Percentiles rank a stretch among this genome's conserved stretches.
Conservation (phyloP, 2,113 vertebrate genomes). For the Plotosus lineatus region DNA sequence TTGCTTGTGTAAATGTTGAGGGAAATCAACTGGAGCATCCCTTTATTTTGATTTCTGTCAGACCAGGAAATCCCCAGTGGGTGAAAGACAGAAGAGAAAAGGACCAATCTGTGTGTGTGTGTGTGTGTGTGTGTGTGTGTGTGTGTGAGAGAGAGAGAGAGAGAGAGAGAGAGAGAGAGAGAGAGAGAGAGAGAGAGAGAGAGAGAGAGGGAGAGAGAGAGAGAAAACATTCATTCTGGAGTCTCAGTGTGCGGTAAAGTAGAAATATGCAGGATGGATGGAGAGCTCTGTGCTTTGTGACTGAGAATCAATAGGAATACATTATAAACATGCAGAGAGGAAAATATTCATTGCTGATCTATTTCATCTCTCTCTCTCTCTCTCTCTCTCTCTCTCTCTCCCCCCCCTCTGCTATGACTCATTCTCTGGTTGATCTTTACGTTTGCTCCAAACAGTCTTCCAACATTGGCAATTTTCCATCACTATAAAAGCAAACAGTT, state of each 20-base stretch:
- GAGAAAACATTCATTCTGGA: conserved; percentile 21
- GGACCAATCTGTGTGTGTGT: background rate
- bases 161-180: too few species aligned
- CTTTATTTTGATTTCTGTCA: conserved; percentile 66
- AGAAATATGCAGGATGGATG: conserved; percentile 37
- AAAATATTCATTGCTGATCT: conserved; percentile 28
- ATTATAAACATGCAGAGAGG: conserved; percentile 41
- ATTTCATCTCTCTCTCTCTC: background rate
- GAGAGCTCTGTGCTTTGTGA: conserved; percentile 31
- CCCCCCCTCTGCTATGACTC: conserved; percentile 32
- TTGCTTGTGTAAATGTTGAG: conserved; percentile 59
- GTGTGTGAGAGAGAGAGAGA: too few species aligned
- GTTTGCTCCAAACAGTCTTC: conserved; percentile 41
- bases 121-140: conserved; percentile 32
- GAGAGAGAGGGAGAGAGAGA: too few species aligned
- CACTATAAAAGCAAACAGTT: conserved; percentile 37
- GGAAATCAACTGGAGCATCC: conserved; percentile 47
- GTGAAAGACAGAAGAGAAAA: conserved; percentile 42
- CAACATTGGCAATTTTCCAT: conserved; percentile 43
- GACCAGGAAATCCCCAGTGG: conserved; percentile 43
- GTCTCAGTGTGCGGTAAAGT: conserved; percentile 33
- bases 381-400: background rate
- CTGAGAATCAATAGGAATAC: conserved; percentile 51
- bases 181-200: too few species aligned
- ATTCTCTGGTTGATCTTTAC: conserved; percentile 42